Conservation (phyloP, 2,888 invertebrate species). For the Doris montereyensis region DNA sequence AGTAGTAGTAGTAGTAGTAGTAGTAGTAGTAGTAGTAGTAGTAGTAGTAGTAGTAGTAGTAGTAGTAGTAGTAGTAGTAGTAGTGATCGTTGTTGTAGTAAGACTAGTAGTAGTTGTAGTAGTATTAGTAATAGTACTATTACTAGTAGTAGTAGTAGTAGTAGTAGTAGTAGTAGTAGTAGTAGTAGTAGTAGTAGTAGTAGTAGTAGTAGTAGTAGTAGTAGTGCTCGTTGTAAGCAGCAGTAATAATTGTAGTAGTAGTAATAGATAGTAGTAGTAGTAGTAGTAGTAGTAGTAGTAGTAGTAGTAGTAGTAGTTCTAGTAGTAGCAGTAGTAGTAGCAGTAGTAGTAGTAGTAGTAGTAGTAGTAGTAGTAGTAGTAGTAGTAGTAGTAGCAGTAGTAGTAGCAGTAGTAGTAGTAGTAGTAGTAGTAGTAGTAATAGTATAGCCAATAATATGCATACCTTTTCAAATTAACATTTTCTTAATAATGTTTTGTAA, state of each 20-base stretch:
- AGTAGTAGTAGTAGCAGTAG: not conserved
- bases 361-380: not conserved
- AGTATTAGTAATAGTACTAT: too few relatives aligned
- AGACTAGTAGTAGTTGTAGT: too few relatives aligned
- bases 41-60: not conserved
- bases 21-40: not conserved
- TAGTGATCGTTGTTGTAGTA: too few relatives aligned
- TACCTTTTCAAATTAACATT: too few relatives aligned
- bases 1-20: not conserved
- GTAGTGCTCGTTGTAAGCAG: too few relatives aligned
- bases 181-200: too few relatives aligned
- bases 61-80: not conserved
- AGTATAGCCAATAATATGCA: too few relatives aligned
- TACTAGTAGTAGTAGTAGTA: too few relatives aligned
- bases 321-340: not conserved
- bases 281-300: not conserved
- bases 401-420: not conserved
- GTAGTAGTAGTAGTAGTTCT: not conserved
- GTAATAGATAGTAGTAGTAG: not conserved
- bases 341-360: not conserved
- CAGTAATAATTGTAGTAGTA: not conserved
- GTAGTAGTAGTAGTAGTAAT: not conserved
- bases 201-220: too few relatives aligned
- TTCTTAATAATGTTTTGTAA: too few relatives aligned
- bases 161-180: too few relatives aligned